Percentiles rank a stretch among this genome's conserved stretches.
phyloP scores from a whole-genome alignment of 2,113 vertebrate genomes.

The Mystacornis crossleyi region DNA sequence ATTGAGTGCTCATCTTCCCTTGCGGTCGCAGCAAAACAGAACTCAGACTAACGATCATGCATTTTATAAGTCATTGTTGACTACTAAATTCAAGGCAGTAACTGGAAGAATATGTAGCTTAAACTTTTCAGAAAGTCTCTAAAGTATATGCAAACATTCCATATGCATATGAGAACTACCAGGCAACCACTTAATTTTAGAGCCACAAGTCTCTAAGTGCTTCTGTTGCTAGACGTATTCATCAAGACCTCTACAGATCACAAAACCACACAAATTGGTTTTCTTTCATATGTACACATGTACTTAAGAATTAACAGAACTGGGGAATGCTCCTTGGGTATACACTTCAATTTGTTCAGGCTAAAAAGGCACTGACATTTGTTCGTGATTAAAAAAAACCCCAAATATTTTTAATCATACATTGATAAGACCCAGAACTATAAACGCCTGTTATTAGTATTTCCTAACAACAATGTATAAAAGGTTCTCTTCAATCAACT shows the following conservation, averaged over 20 bases:
- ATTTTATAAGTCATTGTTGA: background rate
- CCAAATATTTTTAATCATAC: background rate
- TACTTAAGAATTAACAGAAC: background rate
- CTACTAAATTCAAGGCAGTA: background rate
- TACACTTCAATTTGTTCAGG: background rate
- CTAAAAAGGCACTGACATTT: background rate
- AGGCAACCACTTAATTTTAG: background rate
- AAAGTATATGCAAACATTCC: background rate
- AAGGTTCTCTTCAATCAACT: background rate
- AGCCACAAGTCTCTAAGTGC: background rate
- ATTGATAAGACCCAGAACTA: background rate
- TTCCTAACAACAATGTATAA: background rate
- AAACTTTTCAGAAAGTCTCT: background rate
- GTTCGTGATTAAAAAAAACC: background rate
- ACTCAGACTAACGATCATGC: background rate
- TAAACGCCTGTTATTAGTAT: background rate
- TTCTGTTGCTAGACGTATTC: background rate
- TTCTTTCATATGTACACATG: background rate
- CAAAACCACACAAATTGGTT: background rate
- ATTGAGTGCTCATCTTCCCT: no score
- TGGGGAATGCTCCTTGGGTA: background rate
- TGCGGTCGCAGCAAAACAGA: no score
- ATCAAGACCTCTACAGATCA: background rate
- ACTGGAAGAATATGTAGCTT: background rate
- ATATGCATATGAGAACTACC: background rate